phyloP scores from a whole-genome alignment of 2,113 vertebrate species.

The Malurus elegans region DNA sequence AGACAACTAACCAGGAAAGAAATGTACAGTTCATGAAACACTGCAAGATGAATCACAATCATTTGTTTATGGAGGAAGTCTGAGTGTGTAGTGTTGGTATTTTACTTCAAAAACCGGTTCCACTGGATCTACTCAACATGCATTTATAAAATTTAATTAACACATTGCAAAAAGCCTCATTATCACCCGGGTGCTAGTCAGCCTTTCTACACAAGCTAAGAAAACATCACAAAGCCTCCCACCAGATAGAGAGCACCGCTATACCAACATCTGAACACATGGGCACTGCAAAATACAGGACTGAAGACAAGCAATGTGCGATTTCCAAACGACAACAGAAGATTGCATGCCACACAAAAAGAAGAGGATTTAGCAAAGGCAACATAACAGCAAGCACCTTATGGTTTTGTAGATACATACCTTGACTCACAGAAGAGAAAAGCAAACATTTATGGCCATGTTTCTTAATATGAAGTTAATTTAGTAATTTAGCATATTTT shows the following conservation, averaged over 20 bases:
- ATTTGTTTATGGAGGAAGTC: slow-evolving; percentile 59
- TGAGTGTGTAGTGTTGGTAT: neutral
- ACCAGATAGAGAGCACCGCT: neutral
- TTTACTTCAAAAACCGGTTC: slow-evolving; percentile 47
- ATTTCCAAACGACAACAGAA: neutral
- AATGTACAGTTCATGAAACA: neutral
- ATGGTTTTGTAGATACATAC: neutral
- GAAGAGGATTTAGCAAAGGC: neutral
- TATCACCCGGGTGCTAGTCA: slow-evolving; percentile 39
- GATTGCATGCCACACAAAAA: neutral
- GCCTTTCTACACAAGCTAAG: neutral
- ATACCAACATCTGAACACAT: neutral
- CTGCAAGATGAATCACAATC: slow-evolving; percentile 44
- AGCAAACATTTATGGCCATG: neutral
- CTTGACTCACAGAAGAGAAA: neutral
- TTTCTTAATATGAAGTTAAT: neutral
- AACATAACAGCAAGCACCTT: neutral
- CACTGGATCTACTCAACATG: slow-evolving; percentile 33
- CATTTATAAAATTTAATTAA: slow-evolving; percentile 57
- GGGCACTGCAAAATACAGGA: neutral
- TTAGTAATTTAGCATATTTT: neutral
- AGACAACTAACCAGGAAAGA: slow-evolving; percentile 13
- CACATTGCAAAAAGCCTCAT: slow-evolving; percentile 51
- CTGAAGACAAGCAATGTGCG: neutral
- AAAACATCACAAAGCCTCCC: slow-evolving; percentile 28